These are phyloP conservation scores for Parnassius glacialis DNA, from an alignment of 2,888 invertebrate species.

Conservation along the genomic window DNA sequence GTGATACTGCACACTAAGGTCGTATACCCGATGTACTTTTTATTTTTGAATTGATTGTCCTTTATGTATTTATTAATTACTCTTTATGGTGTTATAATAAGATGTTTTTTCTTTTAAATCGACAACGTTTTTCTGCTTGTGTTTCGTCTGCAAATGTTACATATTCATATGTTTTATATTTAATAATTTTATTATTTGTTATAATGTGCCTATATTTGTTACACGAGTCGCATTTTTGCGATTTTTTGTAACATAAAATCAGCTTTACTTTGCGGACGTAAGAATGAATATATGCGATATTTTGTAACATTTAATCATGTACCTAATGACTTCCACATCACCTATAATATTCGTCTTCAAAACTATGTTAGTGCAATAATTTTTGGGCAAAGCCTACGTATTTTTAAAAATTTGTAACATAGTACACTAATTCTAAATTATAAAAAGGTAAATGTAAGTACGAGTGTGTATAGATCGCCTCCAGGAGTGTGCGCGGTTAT, in stretches of 20 bases:
- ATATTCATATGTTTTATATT: background rate
- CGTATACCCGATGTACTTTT: background rate
- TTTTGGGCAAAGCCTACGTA: constrained; percentile 74
- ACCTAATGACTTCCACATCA: constrained; percentile 42
- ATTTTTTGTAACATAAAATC: background rate
- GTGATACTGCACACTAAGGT: constrained; percentile 28
- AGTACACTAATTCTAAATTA: constrained; percentile 65
- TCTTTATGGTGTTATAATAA: background rate
- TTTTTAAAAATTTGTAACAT: constrained; percentile 69
- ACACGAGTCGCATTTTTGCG: background rate
- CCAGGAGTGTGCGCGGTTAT: constrained; percentile 43
- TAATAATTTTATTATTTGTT: background rate
- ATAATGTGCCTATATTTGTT: too few relatives aligned
- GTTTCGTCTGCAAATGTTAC: background rate
- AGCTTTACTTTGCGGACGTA: background rate
- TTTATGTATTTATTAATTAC: background rate
- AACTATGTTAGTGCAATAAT: constrained; percentile 78
- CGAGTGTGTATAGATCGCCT: constrained; percentile 16
- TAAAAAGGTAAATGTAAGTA: constrained; percentile 31
- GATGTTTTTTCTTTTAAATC: background rate
- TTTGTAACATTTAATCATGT: constrained; percentile 2
- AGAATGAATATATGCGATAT: background rate
- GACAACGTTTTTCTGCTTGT: background rate
- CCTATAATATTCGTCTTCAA: constrained; percentile 62
- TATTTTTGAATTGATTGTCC: background rate